These are phyloP conservation scores for Nephrotoma appendiculata DNA, from an alignment of 2,888 invertebrate genomes.

Conservation along the genomic window DNA sequence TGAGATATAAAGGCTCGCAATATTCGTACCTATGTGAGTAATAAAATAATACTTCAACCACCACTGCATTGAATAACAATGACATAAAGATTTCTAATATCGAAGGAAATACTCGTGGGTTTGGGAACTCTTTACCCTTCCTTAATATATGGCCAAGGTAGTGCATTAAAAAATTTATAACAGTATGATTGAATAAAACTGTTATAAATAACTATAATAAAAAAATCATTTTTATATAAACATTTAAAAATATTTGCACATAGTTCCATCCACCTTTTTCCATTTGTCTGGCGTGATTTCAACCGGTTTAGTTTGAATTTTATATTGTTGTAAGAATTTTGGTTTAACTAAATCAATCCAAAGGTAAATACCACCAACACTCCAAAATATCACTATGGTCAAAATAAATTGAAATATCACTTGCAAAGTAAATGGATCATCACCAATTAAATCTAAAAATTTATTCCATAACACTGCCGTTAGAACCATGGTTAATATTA, in stretches of 20 bases:
- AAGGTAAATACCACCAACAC: slow-evolving; percentile 59
- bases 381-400: slow-evolving; percentile 57
- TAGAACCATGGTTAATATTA: not conserved
- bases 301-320: slow-evolving; percentile 68
- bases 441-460: slow-evolving; percentile 22
- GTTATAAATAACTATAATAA: not conserved
- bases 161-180: not conserved
- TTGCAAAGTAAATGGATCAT: slow-evolving; percentile 49
- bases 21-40: slow-evolving; percentile 6
- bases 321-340: slow-evolving; percentile 53
- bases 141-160: not conserved
- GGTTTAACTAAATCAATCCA: slow-evolving; percentile 40
- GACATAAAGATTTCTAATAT: not conserved
- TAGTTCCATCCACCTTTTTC: not conserved
- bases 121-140: not conserved
- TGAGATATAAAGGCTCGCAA: too few relatives aligned
- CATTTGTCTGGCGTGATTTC: slow-evolving; percentile 26
- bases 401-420: slow-evolving; percentile 45
- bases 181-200: not conserved
- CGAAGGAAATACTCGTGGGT: not conserved
- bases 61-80: not conserved
- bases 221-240: not conserved
- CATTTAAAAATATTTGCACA: not conserved
- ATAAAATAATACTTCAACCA: slow-evolving; percentile 6
- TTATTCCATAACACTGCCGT: not conserved